Conservation (phyloP, 1,140 invertebrate species). For the Carposina sasakii region DNA sequence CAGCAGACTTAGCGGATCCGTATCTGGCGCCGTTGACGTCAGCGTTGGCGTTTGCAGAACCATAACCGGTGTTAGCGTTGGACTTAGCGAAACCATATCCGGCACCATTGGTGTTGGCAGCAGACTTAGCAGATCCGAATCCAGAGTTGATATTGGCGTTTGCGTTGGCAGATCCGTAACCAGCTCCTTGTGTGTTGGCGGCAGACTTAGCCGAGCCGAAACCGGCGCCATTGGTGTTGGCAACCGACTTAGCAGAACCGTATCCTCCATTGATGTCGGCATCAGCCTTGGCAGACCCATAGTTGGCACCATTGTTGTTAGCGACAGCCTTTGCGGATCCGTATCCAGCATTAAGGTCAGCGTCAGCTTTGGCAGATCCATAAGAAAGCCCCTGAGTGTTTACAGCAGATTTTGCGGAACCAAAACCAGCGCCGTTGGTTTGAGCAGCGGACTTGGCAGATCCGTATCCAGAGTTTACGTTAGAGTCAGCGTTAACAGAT, state of each 20-base stretch:
- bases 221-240: constrained; percentile 27
- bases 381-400: constrained; percentile 12
- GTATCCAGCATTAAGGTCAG: constrained; percentile 14
- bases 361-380: constrained; percentile 15
- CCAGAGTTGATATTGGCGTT: constrained; percentile 30
- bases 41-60: constrained; percentile 20
- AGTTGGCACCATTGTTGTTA: constrained; percentile 18
- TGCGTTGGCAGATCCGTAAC: background rate
- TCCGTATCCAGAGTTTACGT: constrained; percentile 33
- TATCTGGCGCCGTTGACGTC: constrained; percentile 17
- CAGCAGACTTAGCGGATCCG: constrained; percentile 16
- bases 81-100: constrained; percentile 29
- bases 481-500: constrained; percentile 13
- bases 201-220: constrained; percentile 35
- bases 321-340: constrained; percentile 25
- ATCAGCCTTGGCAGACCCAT: constrained; percentile 20
- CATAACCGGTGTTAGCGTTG: constrained; percentile 21
- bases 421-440: constrained; percentile 23
- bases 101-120: constrained; percentile 32
- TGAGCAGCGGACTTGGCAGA: constrained; percentile 36
- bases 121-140: constrained; percentile 34
- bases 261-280: constrained; percentile 23
- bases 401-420: constrained; percentile 12
- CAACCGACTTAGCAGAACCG: constrained; percentile 7
- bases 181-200: constrained; percentile 32